Conservation (phyloP, 2,797 vertebrate genomes). For the Sebastes steindachneri region DNA sequence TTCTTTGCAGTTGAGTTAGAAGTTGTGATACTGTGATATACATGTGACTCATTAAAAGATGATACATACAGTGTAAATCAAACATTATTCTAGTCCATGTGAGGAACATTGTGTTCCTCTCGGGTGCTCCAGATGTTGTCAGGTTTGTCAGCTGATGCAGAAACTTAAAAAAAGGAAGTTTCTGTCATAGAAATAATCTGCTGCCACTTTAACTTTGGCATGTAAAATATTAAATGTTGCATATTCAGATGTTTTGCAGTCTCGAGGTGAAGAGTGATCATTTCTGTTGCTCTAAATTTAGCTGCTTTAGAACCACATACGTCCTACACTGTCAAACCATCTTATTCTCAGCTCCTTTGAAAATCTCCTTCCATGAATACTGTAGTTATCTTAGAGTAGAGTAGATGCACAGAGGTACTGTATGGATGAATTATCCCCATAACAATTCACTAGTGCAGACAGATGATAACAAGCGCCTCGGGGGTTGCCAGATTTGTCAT, state of each 20-base stretch:
- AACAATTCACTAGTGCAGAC: slow-evolving; percentile 17
- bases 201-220: background rate
- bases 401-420: background rate
- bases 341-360: background rate
- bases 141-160: background rate
- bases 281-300: background rate
- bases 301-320: background rate
- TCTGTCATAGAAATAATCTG: background rate
- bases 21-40: background rate
- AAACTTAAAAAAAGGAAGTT: background rate
- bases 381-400: background rate
- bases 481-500: slow-evolving; percentile 49
- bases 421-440: background rate
- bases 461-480: slow-evolving; percentile 40
- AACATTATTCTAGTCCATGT: background rate
- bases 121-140: background rate
- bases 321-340: background rate
- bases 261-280: background rate
- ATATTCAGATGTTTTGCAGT: background rate
- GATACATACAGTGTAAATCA: background rate
- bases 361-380: background rate
- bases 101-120: background rate
- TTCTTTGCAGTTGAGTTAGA: background rate
- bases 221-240: background rate
- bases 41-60: background rate